These are phyloP conservation scores for Bufo gargarizans DNA, from an alignment of 2,113 vertebrate genomes.

Conservation along the genomic window DNA sequence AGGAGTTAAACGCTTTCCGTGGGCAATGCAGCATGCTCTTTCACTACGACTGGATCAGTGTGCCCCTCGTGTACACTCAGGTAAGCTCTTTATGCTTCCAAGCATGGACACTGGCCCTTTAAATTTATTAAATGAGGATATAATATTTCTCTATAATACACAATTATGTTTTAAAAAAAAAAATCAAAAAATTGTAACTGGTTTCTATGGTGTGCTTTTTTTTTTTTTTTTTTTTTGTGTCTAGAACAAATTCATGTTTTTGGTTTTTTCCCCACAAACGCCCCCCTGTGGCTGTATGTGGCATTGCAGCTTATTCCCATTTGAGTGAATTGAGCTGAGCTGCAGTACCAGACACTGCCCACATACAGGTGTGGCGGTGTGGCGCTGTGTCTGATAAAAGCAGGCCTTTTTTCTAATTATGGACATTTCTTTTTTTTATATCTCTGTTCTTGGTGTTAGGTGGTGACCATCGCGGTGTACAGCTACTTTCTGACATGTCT, in stretches of 20 bases:
- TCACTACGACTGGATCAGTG: constrained; percentile 92
- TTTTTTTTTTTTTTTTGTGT: no score
- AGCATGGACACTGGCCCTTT: neutral
- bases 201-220: neutral
- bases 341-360: neutral
- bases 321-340: neutral
- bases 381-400: neutral
- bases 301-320: neutral
- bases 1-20: constrained; percentile 87
- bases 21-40: constrained; percentile 89
- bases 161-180: no score
- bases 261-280: no score
- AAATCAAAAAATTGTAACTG: neutral
- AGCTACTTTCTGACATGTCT: constrained; percentile 93
- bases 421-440: accelerated
- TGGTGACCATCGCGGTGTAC: constrained; percentile 92
- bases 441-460: constrained; percentile 67
- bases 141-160: no score
- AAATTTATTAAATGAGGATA: neutral
- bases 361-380: neutral
- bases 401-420: neutral
- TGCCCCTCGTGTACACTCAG: constrained; percentile 91
- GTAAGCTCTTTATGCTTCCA: constrained; percentile 63
- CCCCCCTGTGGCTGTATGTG: neutral
- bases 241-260: no score